Percentiles rank a stretch among this genome's conserved stretches.
These are phyloP conservation scores for Scaptomyza reducta DNA, from an alignment of 2,888 invertebrate species.

Conservation along the genomic window DNA sequence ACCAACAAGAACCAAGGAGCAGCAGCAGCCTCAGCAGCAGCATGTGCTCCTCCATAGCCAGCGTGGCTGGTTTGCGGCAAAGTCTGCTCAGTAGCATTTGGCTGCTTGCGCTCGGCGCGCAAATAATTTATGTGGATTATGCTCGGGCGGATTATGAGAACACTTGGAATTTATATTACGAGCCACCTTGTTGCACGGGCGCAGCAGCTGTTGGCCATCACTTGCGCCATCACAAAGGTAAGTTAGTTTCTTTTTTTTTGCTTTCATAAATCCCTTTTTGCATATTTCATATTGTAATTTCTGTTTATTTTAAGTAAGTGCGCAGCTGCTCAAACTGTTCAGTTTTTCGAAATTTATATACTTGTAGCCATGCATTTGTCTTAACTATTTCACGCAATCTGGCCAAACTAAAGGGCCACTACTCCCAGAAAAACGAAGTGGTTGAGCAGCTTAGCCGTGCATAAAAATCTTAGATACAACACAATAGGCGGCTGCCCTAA, in stretches of 20 bases:
- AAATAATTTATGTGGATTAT: constrained; percentile 83
- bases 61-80: constrained; percentile 18
- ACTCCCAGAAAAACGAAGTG: constrained; percentile 32
- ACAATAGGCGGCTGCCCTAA: constrained; percentile 13
- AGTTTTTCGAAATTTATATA: constrained; percentile 30
- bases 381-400: constrained; percentile 49
- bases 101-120: constrained; percentile 63
- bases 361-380: constrained; percentile 2
- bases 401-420: constrained; percentile 46
- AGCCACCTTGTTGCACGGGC: constrained; percentile 90
- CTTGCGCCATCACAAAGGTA: constrained; percentile 90
- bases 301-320: constrained; percentile 60
- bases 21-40: constrained; percentile 24
- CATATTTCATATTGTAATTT: constrained; percentile 42
- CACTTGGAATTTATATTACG: constrained; percentile 90
- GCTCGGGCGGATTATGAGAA: constrained; percentile 86
- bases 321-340: constrained; percentile 6
- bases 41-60: constrained; percentile 43
- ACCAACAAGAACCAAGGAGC: constrained; percentile 13
- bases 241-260: constrained; percentile 67
- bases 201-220: constrained; percentile 86
- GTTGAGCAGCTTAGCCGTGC: constrained; percentile 52
- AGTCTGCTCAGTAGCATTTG: constrained; percentile 49
- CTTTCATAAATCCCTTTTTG: constrained; percentile 10
- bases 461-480: constrained; percentile 35